A percentile compares a stretch with the other conserved stretches of the same genome.
phyloP scores from a whole-genome alignment of 1,140 invertebrate species.

The Catajapyx aquilonaris region DNA sequence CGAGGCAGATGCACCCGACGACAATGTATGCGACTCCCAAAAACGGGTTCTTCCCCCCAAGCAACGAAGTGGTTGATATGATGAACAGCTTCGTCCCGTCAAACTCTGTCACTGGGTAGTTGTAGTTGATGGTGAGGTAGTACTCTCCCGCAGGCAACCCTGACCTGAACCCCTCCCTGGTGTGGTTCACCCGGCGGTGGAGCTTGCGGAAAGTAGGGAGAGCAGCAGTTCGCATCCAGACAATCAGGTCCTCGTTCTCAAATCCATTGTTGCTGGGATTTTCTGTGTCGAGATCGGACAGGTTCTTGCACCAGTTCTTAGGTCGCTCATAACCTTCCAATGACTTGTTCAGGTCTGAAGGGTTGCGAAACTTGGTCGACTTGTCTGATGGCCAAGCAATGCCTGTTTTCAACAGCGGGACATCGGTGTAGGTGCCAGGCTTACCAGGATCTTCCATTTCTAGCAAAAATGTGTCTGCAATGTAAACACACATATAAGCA shows the following conservation, averaged over 20 bases:
- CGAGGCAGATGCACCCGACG: conserved; percentile 82
- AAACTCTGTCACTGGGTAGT: conserved; percentile 73
- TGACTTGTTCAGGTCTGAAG: too few relatives aligned
- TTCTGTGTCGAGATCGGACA: conserved; percentile 52
- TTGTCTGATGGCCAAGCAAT: conserved; percentile 96
- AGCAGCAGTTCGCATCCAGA: conserved; percentile 96
- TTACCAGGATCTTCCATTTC: too few relatives aligned
- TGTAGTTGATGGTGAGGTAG: conserved; percentile 48
- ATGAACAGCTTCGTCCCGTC: conserved; percentile 85
- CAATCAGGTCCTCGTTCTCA: conserved; percentile 89
- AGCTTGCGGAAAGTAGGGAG: conserved; percentile 88
- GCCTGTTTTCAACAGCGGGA: conserved; percentile 56
- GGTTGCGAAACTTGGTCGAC: conserved; percentile 83
- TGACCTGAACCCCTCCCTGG: conserved; percentile 27
- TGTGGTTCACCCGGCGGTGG: conserved; percentile 64
- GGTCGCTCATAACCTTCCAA: too few relatives aligned
- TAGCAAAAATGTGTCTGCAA: too few relatives aligned
- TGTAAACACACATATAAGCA: too few relatives aligned
- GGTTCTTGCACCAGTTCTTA: conserved; percentile 52
- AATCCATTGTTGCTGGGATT: conserved; percentile 75
- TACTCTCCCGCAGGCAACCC: conserved; percentile 61
- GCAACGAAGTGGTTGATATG: conserved; percentile 84
- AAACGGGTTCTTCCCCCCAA: conserved; percentile 97
- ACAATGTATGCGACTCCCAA: conserved; percentile 94
- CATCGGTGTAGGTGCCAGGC: too few relatives aligned